phyloP scores from a whole-genome alignment of 2,797 vertebrate genomes.

The Sebastes steindachneri region DNA sequence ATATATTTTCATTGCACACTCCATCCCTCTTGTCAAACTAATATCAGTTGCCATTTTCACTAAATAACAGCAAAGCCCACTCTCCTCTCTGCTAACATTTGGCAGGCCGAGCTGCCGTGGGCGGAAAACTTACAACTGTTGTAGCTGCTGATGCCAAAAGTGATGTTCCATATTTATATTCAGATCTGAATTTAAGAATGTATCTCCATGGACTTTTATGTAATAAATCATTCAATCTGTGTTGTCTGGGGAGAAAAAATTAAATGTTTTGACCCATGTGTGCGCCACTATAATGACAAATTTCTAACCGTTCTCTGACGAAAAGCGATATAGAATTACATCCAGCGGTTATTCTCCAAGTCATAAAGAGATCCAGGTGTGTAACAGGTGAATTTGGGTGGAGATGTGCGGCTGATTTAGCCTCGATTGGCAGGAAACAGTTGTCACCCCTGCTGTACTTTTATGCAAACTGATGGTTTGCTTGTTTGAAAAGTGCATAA shows the following conservation, averaged over 20 bases:
- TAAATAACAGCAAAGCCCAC: background rate
- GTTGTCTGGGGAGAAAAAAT: background rate
- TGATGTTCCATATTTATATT: slow-evolving; percentile 27
- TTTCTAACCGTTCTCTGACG: background rate
- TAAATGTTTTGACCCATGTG: background rate
- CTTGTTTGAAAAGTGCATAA: slow-evolving; percentile 32
- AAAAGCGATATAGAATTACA: background rate
- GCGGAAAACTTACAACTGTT: slow-evolving; percentile 47
- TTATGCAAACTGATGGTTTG: slow-evolving; percentile 7
- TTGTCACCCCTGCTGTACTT: background rate
- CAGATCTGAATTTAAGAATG: slow-evolving; percentile 5
- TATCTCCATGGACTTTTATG: background rate
- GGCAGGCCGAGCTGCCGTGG: slow-evolving; percentile 18
- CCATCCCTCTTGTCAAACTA: slow-evolving; percentile 12
- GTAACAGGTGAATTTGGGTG: slow-evolving; percentile 14
- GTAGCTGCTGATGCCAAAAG: slow-evolving; percentile 38
- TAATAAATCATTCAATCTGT: slow-evolving; percentile 20
- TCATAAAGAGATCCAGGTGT: slow-evolving; percentile 27
- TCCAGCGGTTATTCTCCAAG: background rate
- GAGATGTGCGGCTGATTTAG: background rate
- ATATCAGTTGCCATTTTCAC: slow-evolving; percentile 20
- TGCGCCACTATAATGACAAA: background rate
- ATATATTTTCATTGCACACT: slow-evolving; percentile 1
- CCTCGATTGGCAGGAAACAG: background rate
- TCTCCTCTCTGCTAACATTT: slow-evolving; percentile 31